Base-by-base conservation (phyloP, 2,113 vertebrate species). In the Antechinus flavipes region DNA sequence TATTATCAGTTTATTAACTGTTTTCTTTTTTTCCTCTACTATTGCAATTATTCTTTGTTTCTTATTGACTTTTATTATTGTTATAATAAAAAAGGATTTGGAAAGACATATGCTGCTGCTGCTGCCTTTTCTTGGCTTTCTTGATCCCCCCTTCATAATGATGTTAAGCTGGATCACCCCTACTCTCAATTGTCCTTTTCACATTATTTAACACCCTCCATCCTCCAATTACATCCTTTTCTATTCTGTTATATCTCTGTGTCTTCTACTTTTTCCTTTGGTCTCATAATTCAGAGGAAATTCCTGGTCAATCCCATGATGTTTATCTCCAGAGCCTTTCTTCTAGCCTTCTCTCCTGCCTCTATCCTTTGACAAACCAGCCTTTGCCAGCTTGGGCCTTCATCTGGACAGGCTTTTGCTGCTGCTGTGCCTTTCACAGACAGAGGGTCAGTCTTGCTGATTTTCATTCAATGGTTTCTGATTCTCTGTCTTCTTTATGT, bases 21-120 rank as follows among this genome's bases (percentile, higher is more conserved):
- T 26, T 47, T 84, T 49, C n/a, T 92, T 89, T n/a, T 52, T 97
- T 58, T 56, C 54, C 55, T 89, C 50, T 91, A 27, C 35, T 24
- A 94, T 47, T 46, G 94, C 58, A 94, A 92, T 68, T 50, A 53
- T 27, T n/a, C 27, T 53, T 92, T 52, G 96, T 90, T 95, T 4
- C 49, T 12, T 56, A 10, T 92, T 95, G 93, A 95, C 90, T 54
- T 89, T 26, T 94, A 91, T 93, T 30, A 49, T 54, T 2, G 54
- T 42, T 56, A 55, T 11, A 14, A 89, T 49, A 47, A 90, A 49
- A 3, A 27, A 54, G 52, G 76, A 61, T 25, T 53, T 16, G 26
- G 58, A 91, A 47, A 76, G 27, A 89, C 46, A 68, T 27, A 35
- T 8, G 0, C 3, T 30, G 22, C 26, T 0, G 0, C 49, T 5